Base-by-base conservation (phyloP, 2,113 vertebrate species). In the Suricata suricatta region DNA sequence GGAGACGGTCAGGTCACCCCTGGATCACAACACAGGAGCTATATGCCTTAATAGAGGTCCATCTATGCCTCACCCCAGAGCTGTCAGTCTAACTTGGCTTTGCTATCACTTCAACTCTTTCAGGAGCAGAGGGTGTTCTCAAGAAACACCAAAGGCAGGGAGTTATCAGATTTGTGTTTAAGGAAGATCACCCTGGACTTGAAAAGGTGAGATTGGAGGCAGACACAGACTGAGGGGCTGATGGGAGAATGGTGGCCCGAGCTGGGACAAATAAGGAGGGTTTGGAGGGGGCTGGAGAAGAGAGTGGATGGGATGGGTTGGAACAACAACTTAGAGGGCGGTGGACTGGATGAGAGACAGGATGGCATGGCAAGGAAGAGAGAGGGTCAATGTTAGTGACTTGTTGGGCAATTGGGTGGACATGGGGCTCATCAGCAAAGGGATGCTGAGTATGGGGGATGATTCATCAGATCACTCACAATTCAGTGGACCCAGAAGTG, bases 211-310 rank as follows among this genome's bases (percentile, higher is more conserved):
- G 16, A 77, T 1, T 33, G 7, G 68, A 83, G 69, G n/a, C 13
- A 54, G 90, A 71, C 33, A 1, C 38, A 3, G 44, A 29, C 44
- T 50, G 52, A 52, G 35, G 72, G 41, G 60, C 71, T 33, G 84
- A 50, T n/a, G 25, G 88, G 57, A 15, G 14, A 13, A 0, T 16
- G 38, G 47, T 1, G 2, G 25, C 29, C 35, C 15, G 9, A 35
- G 21, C 29, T 1, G 1, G 16, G n/a, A 35, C 38, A 14, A 17
- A 3, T 33, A 47, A 38, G 33, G 41, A 54, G 21, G 7, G 27
- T 1, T 2, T 84, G 80, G 52, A 33, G 50, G 33, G 15, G 88
- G 2, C 23, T 0, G 5, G 1, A 16, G 7, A 3, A 8, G 15
- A 6, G 47, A 72, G 9, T n/a, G 31, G 52, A 17, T 12, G 15